Percentiles rank a stretch among this genome's conserved stretches.
Conservation (phyloP, 2,888 invertebrate genomes). For the Drosophila robusta region DNA sequence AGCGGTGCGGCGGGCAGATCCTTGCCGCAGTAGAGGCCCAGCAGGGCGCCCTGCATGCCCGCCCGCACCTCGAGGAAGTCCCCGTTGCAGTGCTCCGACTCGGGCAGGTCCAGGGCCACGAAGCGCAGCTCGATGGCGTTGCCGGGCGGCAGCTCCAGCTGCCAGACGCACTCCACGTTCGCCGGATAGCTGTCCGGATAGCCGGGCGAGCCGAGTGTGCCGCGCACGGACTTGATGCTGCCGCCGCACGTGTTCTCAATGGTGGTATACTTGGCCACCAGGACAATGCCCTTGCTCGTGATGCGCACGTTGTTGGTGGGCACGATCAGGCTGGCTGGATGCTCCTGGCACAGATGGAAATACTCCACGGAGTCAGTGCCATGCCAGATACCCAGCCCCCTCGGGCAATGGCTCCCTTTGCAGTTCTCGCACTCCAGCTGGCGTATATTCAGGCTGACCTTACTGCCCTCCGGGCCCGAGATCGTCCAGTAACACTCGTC, state of each 20-base stretch:
- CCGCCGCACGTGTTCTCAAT: conserved; percentile 90
- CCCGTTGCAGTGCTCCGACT: conserved; percentile 90
- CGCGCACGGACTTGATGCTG: conserved; percentile 87
- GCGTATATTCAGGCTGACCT: conserved; percentile 69
- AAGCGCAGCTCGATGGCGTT: conserved; percentile 89
- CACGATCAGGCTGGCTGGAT: conserved; percentile 58
- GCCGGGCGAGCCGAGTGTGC: conserved; percentile 89
- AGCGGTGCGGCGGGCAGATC: conserved; percentile 87
- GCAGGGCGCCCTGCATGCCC: conserved; percentile 87
- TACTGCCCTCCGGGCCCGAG: conserved; percentile 45
- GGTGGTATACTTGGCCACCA: conserved; percentile 85
- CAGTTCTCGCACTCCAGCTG: conserved; percentile 76
- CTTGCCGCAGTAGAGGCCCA: conserved; percentile 91
- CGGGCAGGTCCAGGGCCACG: conserved; percentile 88
- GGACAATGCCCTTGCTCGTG: conserved; percentile 51
- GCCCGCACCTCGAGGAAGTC: conserved; percentile 94
- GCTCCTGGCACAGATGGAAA: conserved; percentile 58
- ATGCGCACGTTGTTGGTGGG: conserved; percentile 57
- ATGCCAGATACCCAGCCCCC: conserved; percentile 56
- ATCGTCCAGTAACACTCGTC: conserved; percentile 44
- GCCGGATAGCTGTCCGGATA: conserved; percentile 90
- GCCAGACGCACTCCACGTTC: conserved; percentile 91
- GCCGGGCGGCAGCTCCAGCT: conserved; percentile 88
- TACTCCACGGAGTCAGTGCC: conserved; percentile 48
- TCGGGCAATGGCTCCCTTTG: conserved; percentile 46